Conservation (phyloP, 1,140 invertebrate genomes). For the Sycobia sp. region DNA sequence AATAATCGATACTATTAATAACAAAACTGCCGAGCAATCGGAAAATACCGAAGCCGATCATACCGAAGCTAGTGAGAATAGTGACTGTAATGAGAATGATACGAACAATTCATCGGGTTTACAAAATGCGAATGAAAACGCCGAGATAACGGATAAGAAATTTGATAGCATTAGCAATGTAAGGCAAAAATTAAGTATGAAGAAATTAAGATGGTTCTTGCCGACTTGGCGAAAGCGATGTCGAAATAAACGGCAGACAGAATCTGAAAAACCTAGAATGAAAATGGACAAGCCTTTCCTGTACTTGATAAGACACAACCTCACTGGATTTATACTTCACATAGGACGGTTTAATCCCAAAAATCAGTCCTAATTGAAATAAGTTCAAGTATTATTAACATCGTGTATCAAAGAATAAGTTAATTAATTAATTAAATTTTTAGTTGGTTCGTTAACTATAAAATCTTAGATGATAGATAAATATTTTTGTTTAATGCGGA, state of each 20-base stretch:
- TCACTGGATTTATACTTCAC: conserved; percentile 82
- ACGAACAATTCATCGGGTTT: conserved; percentile 23
- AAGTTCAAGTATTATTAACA: conserved; percentile 32
- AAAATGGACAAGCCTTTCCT: conserved; percentile 84
- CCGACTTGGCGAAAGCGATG: conserved; percentile 42
- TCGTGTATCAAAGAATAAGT: conserved; percentile 35
- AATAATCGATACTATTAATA: conserved; percentile 17
- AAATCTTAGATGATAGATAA: conserved; percentile 16
- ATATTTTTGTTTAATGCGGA: conserved; percentile 15
- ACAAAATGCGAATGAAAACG: background rate
- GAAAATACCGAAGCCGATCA: background rate
- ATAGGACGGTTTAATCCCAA: conserved; percentile 83
- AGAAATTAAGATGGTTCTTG: conserved; percentile 22
- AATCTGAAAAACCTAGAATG: conserved; percentile 72
- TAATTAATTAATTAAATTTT: conserved; percentile 29
- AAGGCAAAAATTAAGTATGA: conserved; percentile 30
- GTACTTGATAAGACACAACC: conserved; percentile 85
- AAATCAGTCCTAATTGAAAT: conserved; percentile 30
- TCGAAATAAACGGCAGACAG: conserved; percentile 67
- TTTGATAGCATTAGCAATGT: background rate
- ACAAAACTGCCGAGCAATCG: background rate
- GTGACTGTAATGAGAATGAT: conserved; percentile 41
- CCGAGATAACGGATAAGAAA: conserved; percentile 1
- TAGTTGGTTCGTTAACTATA: conserved; percentile 22
- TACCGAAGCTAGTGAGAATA: conserved; percentile 22